A percentile compares a stretch with the other conserved stretches of the same genome.
Conservation (phyloP, 2,888 invertebrate genomes). For the Heliconius hortense region DNA sequence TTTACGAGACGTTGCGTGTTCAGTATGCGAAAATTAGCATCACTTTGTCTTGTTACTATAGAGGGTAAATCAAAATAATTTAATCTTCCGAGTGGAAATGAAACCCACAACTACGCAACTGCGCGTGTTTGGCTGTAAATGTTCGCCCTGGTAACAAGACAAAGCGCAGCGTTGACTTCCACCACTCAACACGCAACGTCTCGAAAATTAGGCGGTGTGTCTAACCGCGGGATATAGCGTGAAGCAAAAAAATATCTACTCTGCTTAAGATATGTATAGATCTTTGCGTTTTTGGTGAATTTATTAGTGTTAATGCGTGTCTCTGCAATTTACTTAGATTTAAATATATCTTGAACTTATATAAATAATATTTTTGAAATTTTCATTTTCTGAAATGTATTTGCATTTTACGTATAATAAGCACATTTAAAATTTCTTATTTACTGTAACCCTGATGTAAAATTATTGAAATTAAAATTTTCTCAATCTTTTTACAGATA, state of each 20-base stretch:
- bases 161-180: not conserved
- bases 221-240: no score
- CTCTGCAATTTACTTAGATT: constrained; percentile 27
- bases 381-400: constrained; percentile 12
- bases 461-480: not conserved
- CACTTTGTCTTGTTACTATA: not conserved
- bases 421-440: constrained; percentile 1
- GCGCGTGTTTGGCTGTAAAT: not conserved
- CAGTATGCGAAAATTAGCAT: not conserved
- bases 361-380: constrained; percentile 16
- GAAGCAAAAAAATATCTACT: no score
- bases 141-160: not conserved
- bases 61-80: not conserved
- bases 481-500: not conserved
- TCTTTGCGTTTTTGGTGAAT: constrained; percentile 23
- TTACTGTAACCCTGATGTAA: not conserved
- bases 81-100: not conserved
- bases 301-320: constrained; percentile 17
- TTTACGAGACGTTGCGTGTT: not conserved
- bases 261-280: not conserved
- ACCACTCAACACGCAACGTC: not conserved
- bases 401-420: not conserved
- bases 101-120: not conserved
- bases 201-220: not conserved
- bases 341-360: constrained; percentile 17